Evolutionary conservation across 2,797 vertebrate species (phyloP).

Genomic region (Sebastolobus altivelis): DNA sequence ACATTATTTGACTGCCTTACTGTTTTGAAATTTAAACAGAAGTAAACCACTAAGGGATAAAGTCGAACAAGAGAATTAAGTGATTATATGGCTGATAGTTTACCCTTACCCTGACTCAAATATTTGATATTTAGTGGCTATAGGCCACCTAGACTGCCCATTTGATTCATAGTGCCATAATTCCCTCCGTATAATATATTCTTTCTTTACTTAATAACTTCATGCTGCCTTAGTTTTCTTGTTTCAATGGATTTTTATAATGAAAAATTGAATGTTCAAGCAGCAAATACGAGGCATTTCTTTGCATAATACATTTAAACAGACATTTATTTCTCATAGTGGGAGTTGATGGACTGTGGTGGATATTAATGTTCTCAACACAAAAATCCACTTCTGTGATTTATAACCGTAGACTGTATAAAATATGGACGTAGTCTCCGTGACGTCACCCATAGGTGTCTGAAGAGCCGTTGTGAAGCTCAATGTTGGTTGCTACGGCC

Average conservation of each 20-base stretch:
- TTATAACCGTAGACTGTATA: not conserved
- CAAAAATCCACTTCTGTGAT: not conserved
- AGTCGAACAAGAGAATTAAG: not conserved
- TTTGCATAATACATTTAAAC: constrained; percentile 17
- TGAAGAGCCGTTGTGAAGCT: not conserved
- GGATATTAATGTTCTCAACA: constrained; percentile 12
- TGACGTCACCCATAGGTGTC: not conserved
- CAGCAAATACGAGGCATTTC: constrained; percentile 4
- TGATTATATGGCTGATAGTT: not conserved
- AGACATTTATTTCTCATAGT: constrained; percentile 31
- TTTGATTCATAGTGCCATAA: not conserved
- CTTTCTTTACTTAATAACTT: not conserved
- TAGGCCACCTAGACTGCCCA: not conserved
- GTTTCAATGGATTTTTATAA: not conserved
- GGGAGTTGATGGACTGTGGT: constrained; percentile 34
- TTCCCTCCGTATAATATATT: not conserved
- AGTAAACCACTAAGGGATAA: constrained; percentile 34
- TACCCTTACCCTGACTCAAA: not conserved
- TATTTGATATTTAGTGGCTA: constrained; percentile 13
- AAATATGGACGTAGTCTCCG: not conserved
- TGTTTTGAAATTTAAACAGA: constrained; percentile 36
- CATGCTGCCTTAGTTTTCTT: constrained; percentile 19
- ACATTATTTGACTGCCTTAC: constrained; percentile 16
- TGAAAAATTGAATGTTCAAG: not conserved
- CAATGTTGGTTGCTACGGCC: not conserved